A percentile compares a stretch with the other conserved stretches of the same genome.
Conservation (phyloP, 1,140 invertebrate species). For the Reticulitermes speratus region DNA sequence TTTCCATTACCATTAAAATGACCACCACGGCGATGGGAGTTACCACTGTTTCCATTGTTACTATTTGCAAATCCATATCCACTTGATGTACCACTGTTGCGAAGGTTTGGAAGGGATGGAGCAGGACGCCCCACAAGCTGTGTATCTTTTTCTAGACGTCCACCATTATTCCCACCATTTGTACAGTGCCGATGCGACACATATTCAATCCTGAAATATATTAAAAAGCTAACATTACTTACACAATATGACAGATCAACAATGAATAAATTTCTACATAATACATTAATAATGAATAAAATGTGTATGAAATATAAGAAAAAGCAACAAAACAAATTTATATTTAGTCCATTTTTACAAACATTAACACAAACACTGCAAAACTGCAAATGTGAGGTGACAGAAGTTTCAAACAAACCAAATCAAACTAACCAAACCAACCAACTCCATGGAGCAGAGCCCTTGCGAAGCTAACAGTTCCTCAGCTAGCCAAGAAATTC, state of each 20-base stretch:
- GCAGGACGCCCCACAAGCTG: constrained; percentile 31
- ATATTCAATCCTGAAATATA: constrained; percentile 26
- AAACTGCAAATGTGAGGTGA: too few relatives aligned
- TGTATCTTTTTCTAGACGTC: constrained; percentile 28
- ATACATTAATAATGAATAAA: too few relatives aligned
- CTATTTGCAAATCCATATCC: constrained; percentile 16
- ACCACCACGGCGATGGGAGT: constrained; percentile 28
- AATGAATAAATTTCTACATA: too few relatives aligned
- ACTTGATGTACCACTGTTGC: constrained; percentile 25
- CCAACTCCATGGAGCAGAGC: too few relatives aligned
- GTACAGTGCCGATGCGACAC: constrained; percentile 31
- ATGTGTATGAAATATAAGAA: too few relatives aligned
- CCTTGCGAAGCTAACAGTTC: too few relatives aligned
- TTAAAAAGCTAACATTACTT: background rate
- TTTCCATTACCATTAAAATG: constrained; percentile 30
- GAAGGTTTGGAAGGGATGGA: constrained; percentile 30
- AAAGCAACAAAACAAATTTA: too few relatives aligned
- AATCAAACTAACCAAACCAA: too few relatives aligned
- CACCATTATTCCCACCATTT: constrained; percentile 15
- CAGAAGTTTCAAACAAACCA: too few relatives aligned
- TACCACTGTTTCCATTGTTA: constrained; percentile 8
- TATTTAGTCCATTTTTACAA: too few relatives aligned
- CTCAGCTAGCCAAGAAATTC: too few relatives aligned
- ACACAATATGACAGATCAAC: background rate
- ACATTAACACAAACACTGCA: too few relatives aligned